Evolutionary conservation across 2,888 invertebrate species (phyloP), one percentile per base, ranked within the genome.

Genomic region (Amiota communis): DNA sequence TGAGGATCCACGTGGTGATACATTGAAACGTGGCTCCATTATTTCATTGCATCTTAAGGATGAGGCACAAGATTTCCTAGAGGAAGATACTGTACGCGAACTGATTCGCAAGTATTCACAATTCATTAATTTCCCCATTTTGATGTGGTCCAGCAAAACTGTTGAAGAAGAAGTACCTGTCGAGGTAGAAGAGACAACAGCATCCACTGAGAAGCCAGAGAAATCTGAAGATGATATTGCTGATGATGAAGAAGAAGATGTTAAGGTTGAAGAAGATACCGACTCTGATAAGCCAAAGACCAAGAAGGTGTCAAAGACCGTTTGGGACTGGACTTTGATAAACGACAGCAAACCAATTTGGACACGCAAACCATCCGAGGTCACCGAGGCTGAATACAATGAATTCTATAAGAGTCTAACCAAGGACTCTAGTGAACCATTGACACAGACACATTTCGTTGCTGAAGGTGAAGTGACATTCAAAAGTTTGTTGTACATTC

Each of bases 381-480:
- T 99, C 46, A 91, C 91, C 8, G 96, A 97, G 75, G 93, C 93
- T 11, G 99, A 99, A 89, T 99, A 99, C 91, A 92, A 93, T 77
- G 96, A 96, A 87, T 99, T 99, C 92, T 99, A 98, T 92, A 97
- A 97, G 90, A 93, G 95, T 47, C 92, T 99, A 82, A 98, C 98
- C 70, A 98, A 97, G 91, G 98, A 98, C 89, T 90, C 92, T 1
- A 93, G 94, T 74, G 94, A 95, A 70, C 97, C 98, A 11, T 90
- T 99, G 67, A 93, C 95, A 2, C 95, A 95, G 88, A 90, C 90
- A 8, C 99, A 99, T 91, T 99, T 99, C 90, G 93, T 97, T 76
- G 99, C 99, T 36, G 99, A 99, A 91, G 99, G 99, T 77, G 99
- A 99, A 92, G 98, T 99, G 9, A 97, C 98, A 9, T 99, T 99